phyloP scores from a whole-genome alignment of 2,113 vertebrate species.

The Capreolus pygargus region DNA sequence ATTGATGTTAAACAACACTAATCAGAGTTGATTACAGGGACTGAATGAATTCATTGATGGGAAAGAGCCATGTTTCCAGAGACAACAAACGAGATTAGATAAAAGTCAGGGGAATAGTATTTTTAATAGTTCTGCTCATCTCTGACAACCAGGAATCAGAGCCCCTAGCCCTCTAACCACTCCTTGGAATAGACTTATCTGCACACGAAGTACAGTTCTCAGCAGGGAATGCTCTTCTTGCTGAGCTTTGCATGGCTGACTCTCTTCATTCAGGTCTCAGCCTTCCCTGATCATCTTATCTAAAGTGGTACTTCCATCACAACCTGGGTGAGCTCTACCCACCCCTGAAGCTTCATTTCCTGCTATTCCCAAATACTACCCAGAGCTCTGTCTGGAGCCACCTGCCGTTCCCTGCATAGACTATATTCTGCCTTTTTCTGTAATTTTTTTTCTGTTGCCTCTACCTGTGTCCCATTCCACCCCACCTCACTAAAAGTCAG shows the following conservation, averaged over 20 bases:
- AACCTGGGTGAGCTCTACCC: not conserved
- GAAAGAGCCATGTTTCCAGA: constrained; percentile 58
- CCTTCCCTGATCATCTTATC: not conserved
- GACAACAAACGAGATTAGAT: constrained; percentile 71
- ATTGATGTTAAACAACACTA: constrained; percentile 73
- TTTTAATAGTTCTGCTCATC: constrained; percentile 57
- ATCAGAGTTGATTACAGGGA: constrained; percentile 74
- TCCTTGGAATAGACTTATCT: not conserved
- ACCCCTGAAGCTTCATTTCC: not conserved
- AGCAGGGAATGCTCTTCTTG: not conserved
- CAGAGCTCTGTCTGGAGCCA: not conserved
- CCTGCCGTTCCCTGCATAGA: not conserved
- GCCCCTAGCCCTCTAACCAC: not conserved
- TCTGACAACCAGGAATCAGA: constrained; percentile 50
- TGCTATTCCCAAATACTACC: not conserved
- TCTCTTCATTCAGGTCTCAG: not conserved
- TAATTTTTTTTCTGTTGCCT: not conserved
- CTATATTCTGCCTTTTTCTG: not conserved
- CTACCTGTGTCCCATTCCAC: not conserved
- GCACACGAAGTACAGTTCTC: not conserved
- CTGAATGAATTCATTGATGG: constrained; percentile 74
- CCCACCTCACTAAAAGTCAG: not conserved
- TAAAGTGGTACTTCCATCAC: not conserved
- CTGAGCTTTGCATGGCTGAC: not conserved
- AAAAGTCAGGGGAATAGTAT: constrained; percentile 45